phyloP scores from a whole-genome alignment of 2,113 vertebrate species.

The Oryctolagus cuniculus region mOryCun1.1 NC_091441.1:68596001-68596500 shows the following conservation, averaged over 20 bases:
- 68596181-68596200: not conserved
- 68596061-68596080: not conserved
- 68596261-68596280: slow-evolving; percentile 55
- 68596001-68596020: not conserved
- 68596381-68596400: slow-evolving; percentile 35
- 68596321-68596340: slow-evolving; percentile 57
- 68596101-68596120: not conserved
- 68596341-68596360: slow-evolving; percentile 23
- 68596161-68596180: not conserved
- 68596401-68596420: slow-evolving; percentile 64
- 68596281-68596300: slow-evolving; percentile 41
- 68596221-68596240: not conserved
- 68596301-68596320: slow-evolving; percentile 31
- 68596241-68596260: slow-evolving; percentile 49
- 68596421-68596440: slow-evolving; percentile 46
- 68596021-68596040: not conserved
- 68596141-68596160: not conserved
- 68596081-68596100: not conserved
- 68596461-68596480: slow-evolving; percentile 24
- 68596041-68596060: not conserved
- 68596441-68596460: slow-evolving; percentile 61
- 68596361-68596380: slow-evolving; percentile 49
- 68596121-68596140: not conserved
- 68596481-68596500: slow-evolving; percentile 57
- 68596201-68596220: not conserved